Evolutionary conservation across 2,888 invertebrate species (phyloP).

Genomic region (Heteropelma amictum): DNA sequence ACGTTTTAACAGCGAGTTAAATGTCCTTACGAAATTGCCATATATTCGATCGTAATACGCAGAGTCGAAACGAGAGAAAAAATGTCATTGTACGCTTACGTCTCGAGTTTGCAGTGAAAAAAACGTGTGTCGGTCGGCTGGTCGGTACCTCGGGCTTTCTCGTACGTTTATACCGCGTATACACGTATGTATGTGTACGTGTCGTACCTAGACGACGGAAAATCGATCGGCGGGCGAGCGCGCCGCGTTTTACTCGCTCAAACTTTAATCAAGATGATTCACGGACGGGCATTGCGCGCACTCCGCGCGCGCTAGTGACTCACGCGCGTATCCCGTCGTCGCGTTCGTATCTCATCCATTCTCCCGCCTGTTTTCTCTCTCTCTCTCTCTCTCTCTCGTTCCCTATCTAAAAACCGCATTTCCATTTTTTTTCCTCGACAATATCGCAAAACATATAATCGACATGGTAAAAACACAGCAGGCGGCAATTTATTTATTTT

Average conservation of each 20-base stretch:
- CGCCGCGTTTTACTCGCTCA: conserved; percentile 44
- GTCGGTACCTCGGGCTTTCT: too few species aligned
- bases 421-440: conserved; percentile 29
- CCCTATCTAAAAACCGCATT: too few species aligned
- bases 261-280: conserved; percentile 57
- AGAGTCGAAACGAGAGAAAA: too few species aligned
- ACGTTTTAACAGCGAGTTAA: too few species aligned
- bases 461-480: neutral
- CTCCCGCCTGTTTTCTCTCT: conserved; percentile 14
- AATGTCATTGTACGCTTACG: too few species aligned
- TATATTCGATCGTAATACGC: too few species aligned
- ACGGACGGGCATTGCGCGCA: conserved; percentile 49
- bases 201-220: conserved; percentile 37
- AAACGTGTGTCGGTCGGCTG: too few species aligned
- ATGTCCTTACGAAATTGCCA: too few species aligned
- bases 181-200: neutral
- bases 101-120: too few species aligned
- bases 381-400: neutral
- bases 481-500: neutral
- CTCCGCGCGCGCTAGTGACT: conserved; percentile 44
- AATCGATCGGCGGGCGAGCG: conserved; percentile 50
- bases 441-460: conserved; percentile 21
- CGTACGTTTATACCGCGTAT: neutral
- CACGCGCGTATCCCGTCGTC: conserved; percentile 50
- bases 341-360: too few species aligned